phyloP scores from a whole-genome alignment of 2,113 vertebrate genomes.

The Cavia aperea region DNA sequence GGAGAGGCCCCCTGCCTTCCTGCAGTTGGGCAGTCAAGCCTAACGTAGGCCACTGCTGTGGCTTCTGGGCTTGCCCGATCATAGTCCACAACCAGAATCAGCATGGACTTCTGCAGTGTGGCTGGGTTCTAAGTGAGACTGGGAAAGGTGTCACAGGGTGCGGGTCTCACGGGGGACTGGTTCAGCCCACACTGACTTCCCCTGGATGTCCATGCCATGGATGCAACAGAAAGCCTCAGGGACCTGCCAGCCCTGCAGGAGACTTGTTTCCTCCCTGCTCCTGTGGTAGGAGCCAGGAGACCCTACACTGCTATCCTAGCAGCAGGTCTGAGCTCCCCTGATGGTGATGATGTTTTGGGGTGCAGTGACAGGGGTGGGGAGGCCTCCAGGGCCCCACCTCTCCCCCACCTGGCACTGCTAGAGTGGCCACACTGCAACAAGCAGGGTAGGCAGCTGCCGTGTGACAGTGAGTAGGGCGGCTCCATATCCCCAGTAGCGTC shows the following conservation, averaged over 20 bases:
- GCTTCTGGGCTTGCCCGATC: neutral
- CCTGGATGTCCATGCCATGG: neutral
- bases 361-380: too few relatives aligned
- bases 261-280: too few relatives aligned
- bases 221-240: neutral
- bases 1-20: neutral
- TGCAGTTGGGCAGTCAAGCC: neutral
- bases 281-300: accelerated
- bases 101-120: neutral
- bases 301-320: neutral
- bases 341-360: neutral
- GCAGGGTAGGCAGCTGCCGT: neutral
- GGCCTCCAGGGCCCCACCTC: too few relatives aligned
- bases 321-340: neutral
- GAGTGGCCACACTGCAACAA: neutral
- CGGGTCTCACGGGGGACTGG: neutral
- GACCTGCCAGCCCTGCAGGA: neutral
- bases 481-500: neutral
- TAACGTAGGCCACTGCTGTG: neutral
- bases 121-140: neutral
- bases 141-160: neutral
- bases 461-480: neutral
- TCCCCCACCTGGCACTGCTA: neutral
- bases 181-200: neutral
- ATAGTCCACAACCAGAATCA: neutral